Percentiles rank a stretch among this genome's conserved stretches.
These are phyloP conservation scores for Drosophila azteca DNA, from an alignment of 1,140 invertebrate genomes.

Conservation along the genomic window DNA sequence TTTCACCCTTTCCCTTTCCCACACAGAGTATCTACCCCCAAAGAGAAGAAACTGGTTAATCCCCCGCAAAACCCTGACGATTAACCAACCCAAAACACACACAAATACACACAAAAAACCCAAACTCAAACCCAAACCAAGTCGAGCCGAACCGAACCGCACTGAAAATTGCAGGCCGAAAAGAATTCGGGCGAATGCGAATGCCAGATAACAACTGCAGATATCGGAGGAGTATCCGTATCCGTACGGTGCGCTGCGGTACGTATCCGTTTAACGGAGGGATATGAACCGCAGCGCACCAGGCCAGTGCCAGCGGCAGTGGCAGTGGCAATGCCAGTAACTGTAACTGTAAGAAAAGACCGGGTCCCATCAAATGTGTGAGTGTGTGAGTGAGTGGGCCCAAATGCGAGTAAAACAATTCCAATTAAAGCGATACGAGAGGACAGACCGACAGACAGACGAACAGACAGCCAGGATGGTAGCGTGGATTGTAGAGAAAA, in stretches of 20 bases:
- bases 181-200: conserved; percentile 29
- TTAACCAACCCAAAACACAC: conserved; percentile 47
- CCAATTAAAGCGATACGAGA: conserved; percentile 68
- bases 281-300: neutral
- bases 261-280: conserved; percentile 8
- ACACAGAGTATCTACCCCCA: conserved; percentile 6
- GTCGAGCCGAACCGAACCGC: neutral
- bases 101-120: conserved; percentile 11
- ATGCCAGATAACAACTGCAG: conserved; percentile 64
- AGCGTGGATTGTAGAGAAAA: neutral
- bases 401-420: conserved; percentile 70
- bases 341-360: conserved; percentile 38
- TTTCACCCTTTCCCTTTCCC: no score
- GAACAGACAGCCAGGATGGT: neutral
- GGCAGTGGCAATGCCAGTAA: no score
- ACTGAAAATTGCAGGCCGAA: conserved; percentile 65
- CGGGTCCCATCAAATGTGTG: conserved; percentile 32
- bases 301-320: no score
- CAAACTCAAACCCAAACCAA: conserved; percentile 40
- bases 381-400: conserved; percentile 28
- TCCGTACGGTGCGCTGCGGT: no score
- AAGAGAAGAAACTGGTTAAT: conserved; percentile 46
- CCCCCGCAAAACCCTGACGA: conserved; percentile 62
- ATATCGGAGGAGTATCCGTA: conserved; percentile 45
- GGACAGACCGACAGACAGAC: neutral